phyloP scores from a whole-genome alignment of 2,113 vertebrate genomes.

The Halcyon senegalensis region DNA sequence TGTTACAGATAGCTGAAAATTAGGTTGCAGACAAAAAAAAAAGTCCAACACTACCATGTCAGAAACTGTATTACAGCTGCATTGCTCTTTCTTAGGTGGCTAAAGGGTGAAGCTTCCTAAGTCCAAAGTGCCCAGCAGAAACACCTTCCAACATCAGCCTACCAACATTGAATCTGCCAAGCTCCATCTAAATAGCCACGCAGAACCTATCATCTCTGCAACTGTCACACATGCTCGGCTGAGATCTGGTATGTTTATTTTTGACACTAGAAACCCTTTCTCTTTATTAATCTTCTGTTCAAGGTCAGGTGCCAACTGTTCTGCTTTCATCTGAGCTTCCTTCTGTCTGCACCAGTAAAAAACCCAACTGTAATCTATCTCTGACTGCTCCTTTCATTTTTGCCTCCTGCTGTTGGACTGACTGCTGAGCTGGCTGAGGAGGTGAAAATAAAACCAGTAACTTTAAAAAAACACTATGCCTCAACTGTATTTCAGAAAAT shows the following conservation, averaged over 20 bases:
- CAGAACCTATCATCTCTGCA: background rate
- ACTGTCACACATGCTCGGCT: background rate
- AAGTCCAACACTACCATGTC: background rate
- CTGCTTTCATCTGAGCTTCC: background rate
- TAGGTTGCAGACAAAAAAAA: background rate
- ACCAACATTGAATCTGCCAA: background rate
- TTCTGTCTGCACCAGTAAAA: background rate
- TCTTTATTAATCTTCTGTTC: background rate
- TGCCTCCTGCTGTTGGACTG: background rate
- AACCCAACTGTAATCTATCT: background rate
- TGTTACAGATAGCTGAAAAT: background rate
- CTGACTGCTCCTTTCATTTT: background rate
- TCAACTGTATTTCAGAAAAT: background rate
- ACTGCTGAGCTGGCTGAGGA: background rate
- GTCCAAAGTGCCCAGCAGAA: background rate
- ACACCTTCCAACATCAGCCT: background rate
- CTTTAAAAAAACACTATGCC: background rate
- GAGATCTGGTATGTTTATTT: background rate
- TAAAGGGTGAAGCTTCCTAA: background rate
- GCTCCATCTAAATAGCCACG: background rate
- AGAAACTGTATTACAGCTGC: background rate
- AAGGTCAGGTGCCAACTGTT: background rate
- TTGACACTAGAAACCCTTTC: background rate
- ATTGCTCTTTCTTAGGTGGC: background rate
- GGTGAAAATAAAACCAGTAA: constrained; percentile 1